A percentile compares a stretch with the other conserved stretches of the same genome.
These are phyloP conservation scores for Koerneria pararmatus DNA, from an alignment of 2,888 invertebrate genomes.

Conservation along the genomic window DNA sequence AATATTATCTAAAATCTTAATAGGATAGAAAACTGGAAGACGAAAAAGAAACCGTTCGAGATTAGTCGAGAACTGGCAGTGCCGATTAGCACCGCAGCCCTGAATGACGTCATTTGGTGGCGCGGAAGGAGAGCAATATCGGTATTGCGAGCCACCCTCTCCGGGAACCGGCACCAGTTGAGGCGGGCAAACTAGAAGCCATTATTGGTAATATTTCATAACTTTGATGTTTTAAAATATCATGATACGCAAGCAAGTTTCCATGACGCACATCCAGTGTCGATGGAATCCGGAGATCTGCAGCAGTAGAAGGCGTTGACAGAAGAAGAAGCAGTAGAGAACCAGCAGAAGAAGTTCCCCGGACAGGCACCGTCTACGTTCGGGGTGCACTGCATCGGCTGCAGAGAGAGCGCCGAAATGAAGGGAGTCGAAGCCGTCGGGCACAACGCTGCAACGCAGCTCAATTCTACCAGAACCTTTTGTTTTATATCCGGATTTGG, in stretches of 20 bases:
- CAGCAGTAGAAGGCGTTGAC: slow-evolving; percentile 59
- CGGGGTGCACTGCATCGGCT: slow-evolving; percentile 59
- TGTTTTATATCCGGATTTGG: too few relatives aligned
- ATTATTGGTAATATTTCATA: too few relatives aligned
- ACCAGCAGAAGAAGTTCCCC: slow-evolving; percentile 59
- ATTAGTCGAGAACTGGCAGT: slow-evolving; percentile 56
- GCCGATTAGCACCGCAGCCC: slow-evolving; percentile 56
- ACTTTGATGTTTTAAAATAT: slow-evolving; percentile 9
- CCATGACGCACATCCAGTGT: slow-evolving; percentile 55
- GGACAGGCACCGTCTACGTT: slow-evolving; percentile 58
- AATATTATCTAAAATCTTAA: too few relatives aligned
- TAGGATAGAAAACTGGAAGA: too few relatives aligned
- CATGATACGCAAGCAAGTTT: background rate
- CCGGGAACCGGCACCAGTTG: slow-evolving; percentile 58
- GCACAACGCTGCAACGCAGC: slow-evolving; percentile 47
- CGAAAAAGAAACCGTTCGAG: slow-evolving; percentile 41
- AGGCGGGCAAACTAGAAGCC: slow-evolving; percentile 55
- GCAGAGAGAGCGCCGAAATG: slow-evolving; percentile 57
- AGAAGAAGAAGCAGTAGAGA: slow-evolving; percentile 53
- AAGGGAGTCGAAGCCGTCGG: slow-evolving; percentile 56
- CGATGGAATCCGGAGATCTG: slow-evolving; percentile 55
- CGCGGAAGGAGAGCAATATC: slow-evolving; percentile 56
- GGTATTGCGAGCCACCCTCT: slow-evolving; percentile 53
- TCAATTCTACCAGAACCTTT: too few relatives aligned
- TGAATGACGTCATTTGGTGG: slow-evolving; percentile 56